Percentiles rank a stretch among this genome's conserved stretches.
Conservation (phyloP, 2,113 vertebrate species). For the Pachycephala philippinensis region DNA sequence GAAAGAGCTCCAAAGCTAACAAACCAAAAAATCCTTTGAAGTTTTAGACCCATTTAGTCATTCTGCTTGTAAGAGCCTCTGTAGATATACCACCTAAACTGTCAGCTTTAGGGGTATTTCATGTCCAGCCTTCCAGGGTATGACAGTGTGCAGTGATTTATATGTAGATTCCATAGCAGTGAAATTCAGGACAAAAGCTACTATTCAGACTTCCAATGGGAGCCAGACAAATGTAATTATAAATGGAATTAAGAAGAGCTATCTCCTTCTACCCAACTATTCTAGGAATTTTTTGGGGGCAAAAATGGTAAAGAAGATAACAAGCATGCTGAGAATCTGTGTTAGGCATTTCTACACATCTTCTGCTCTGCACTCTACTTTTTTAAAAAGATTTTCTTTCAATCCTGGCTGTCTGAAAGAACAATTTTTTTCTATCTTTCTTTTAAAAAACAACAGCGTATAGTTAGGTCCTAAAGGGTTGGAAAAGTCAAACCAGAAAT, state of each 20-base stretch:
- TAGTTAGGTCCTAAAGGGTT: not conserved
- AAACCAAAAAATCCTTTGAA: not conserved
- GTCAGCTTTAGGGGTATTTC: constrained; percentile 29
- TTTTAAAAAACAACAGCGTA: not conserved
- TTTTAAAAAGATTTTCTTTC: not conserved
- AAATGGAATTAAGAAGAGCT: constrained; percentile 42
- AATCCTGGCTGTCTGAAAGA: not conserved
- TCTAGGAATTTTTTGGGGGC: not conserved
- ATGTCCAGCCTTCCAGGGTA: constrained; percentile 31
- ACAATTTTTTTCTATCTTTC: not conserved
- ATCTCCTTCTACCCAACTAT: constrained; percentile 26
- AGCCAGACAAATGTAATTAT: constrained; percentile 51
- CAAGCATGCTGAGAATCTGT: constrained; percentile 30
- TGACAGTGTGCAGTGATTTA: constrained; percentile 50
- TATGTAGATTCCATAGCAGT: constrained; percentile 59
- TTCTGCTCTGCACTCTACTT: not conserved
- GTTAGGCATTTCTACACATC: not conserved
- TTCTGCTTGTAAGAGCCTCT: not conserved
- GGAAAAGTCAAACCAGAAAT: constrained; percentile 3
- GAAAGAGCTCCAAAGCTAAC: not conserved
- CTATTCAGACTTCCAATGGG: constrained; percentile 10
- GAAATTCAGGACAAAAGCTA: constrained; percentile 40
- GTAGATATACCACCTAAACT: not conserved
- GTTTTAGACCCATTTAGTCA: constrained; percentile 34
- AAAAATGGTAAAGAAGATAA: constrained; percentile 17